Percentiles rank a stretch among this genome's conserved stretches.
These are phyloP conservation scores for Pteria penguin DNA, from an alignment of 2,888 invertebrate genomes.

Conservation along the genomic window DNA sequence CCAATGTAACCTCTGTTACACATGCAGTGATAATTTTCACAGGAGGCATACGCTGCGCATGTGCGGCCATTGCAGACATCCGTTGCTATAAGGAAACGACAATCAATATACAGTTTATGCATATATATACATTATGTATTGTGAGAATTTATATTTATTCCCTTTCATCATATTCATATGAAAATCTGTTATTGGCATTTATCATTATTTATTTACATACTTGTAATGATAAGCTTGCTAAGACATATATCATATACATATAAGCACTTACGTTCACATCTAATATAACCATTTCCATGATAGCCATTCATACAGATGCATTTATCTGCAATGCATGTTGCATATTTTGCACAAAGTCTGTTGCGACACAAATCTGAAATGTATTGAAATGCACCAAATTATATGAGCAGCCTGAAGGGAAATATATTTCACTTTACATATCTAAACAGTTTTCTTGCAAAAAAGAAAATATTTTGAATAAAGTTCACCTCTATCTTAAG, in stretches of 20 bases:
- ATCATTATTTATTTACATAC: too few species aligned
- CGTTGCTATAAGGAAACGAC: neutral
- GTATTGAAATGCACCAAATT: too few species aligned
- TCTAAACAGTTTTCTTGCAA: too few species aligned
- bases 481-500: too few species aligned
- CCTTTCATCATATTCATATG: too few species aligned
- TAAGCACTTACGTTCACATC: constrained; percentile 23
- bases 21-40: constrained; percentile 22
- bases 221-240: too few species aligned
- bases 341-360: constrained; percentile 10
- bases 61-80: neutral
- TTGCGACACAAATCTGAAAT: constrained; percentile 4
- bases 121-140: too few species aligned
- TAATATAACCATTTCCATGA: constrained; percentile 19
- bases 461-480: neutral
- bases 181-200: too few species aligned
- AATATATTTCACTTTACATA: too few species aligned
- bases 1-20: constrained; percentile 13
- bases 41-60: constrained; percentile 10
- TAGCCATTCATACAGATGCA: constrained; percentile 15
- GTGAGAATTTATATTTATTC: too few species aligned
- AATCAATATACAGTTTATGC: too few species aligned
- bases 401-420: neutral
- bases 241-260: too few species aligned
- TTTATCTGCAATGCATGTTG: neutral